A percentile compares a stretch with the other conserved stretches of the same genome.
Conservation (phyloP, 1,140 invertebrate species). For the Phenacoccus solenopsis region DNA sequence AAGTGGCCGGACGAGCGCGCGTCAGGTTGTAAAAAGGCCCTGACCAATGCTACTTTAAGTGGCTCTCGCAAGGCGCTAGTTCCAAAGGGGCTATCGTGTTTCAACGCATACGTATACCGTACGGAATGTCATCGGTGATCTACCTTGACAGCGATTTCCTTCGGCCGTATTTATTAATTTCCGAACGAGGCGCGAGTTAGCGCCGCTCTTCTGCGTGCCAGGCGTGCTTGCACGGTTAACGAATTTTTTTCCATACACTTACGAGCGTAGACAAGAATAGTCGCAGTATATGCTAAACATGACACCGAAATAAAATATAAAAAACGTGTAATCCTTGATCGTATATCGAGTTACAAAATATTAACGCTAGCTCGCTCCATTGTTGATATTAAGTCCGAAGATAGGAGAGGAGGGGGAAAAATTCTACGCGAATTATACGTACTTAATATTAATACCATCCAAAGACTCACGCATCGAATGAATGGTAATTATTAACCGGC, state of each 20-base stretch:
- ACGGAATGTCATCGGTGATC: not conserved
- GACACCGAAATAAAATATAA: not conserved
- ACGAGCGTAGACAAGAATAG: not conserved
- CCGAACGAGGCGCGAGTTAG: not conserved
- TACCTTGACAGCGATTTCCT: not conserved
- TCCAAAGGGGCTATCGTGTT: too few relatives aligned
- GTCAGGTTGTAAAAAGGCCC: too few relatives aligned
- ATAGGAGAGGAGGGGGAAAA: not conserved
- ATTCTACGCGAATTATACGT: not conserved
- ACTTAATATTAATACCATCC: not conserved
- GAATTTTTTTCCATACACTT: not conserved
- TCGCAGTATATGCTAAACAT: not conserved
- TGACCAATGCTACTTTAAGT: not conserved
- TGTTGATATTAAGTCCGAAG: not conserved
- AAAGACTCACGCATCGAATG: not conserved
- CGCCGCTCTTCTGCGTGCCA: not conserved
- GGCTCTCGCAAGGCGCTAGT: not conserved
- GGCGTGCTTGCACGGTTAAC: not conserved
- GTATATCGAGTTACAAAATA: not conserved
- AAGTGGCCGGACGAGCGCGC: too few relatives aligned
- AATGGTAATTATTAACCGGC: not conserved
- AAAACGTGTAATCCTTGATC: slow-evolving; percentile 1
- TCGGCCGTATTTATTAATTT: not conserved
- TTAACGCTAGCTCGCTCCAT: not conserved
- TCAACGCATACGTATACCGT: not conserved